Evolutionary conservation across 2,888 invertebrate species (phyloP), one percentile per base, ranked within the genome.

Genomic region (Tetragnatha montana): DNA sequence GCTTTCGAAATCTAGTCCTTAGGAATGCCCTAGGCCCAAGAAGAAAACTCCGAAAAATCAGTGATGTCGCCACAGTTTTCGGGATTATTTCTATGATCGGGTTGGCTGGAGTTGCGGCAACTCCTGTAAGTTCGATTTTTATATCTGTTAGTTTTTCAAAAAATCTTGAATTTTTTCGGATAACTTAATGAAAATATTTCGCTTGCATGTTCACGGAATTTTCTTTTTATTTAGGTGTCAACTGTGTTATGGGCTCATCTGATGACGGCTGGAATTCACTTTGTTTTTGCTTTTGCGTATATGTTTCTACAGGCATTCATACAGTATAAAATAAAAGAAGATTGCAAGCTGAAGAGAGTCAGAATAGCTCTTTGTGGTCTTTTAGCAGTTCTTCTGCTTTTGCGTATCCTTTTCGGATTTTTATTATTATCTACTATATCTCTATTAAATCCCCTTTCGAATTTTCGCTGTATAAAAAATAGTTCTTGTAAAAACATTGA

Each of bases 71-170:
- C 1, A 49, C 21, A 22, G 8, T 74, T 8, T 35, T 50, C n/a
- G 88, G 88, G 8, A 12, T 88, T 0, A 60, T 84, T 1, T 79
- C 88, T 7, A 88, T 83, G 83, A 22, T 68, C 1, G 79, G 83
- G 0, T 35, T 88, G 0, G 88, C 78, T 1, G 88, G 88, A 0
- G 88, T 88, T 14, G 83, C 79, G 22, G 88, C 88, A n/a, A 49
- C 83, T 22, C 88, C 88, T 17, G 88, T 88, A 74, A n/a, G 83
- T 83, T 76, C 21, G 8, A 7, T 73, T 14, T 74, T 73, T 71
- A 51, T 19, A 10, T 22, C 69, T 35, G 8, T 17, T 35, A 17
- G 8, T 19, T 21, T 12, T n/a, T 6, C 19, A 71, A 21, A 22
- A n/a, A n/a, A 4, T 1, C 35, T 35, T 35, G 4, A 35, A 35